Evolutionary conservation across 2,113 vertebrate species (phyloP).

Genomic region (Steatornis caripensis): DNA sequence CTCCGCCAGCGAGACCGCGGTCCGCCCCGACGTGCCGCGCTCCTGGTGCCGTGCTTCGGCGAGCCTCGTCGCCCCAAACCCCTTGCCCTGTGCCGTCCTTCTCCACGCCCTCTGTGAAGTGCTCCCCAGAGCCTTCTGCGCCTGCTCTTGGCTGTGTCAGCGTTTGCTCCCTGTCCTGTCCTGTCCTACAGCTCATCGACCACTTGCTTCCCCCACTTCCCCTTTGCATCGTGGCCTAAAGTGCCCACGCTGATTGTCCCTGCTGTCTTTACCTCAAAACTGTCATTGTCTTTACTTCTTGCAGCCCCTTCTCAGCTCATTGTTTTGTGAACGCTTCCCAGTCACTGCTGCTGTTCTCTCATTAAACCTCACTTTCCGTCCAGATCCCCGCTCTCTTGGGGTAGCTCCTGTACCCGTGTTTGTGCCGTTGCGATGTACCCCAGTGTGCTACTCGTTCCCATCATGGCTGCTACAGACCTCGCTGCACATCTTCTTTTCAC

Average conservation of each 20-base stretch:
- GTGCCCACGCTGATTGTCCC: background rate
- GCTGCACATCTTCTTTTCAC: background rate
- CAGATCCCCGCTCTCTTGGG: too few relatives aligned
- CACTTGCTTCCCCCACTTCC: rapidly evolving
- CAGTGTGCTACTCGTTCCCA: rapidly evolving
- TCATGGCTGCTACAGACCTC: background rate
- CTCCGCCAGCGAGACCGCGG: background rate
- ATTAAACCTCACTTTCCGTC: rapidly evolving
- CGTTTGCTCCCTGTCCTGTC: background rate
- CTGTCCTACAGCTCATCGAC: background rate
- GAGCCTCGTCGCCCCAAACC: background rate
- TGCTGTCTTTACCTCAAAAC: rapidly evolving
- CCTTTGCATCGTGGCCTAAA: background rate
- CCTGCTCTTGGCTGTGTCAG: rapidly evolving
- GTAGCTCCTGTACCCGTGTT: background rate
- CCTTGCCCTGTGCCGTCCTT: background rate
- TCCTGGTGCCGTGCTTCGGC: background rate
- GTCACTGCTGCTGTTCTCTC: too few relatives aligned
- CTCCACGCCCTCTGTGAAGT: rapidly evolving
- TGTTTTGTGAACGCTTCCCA: rapidly evolving
- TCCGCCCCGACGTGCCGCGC: background rate
- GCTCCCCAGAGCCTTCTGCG: background rate
- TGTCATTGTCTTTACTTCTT: background rate
- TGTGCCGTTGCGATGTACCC: background rate
- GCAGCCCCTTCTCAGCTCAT: background rate